phyloP scores from a whole-genome alignment of 2,113 vertebrate species.

The Tragelaphus imberbis region DNA sequence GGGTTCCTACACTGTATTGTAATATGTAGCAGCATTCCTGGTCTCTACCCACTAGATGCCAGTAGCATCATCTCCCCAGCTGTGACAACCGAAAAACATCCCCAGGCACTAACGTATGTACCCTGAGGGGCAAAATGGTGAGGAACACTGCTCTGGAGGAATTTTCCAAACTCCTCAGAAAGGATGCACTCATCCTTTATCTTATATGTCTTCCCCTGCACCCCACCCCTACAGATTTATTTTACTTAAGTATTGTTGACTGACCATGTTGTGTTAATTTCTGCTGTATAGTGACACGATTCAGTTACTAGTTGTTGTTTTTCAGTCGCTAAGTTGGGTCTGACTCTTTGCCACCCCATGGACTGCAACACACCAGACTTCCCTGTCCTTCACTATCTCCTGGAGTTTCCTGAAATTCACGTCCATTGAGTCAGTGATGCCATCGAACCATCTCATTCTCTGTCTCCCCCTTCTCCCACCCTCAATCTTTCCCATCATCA shows the following conservation, averaged over 20 bases:
- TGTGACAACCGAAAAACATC: not conserved
- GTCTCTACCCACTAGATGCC: not conserved
- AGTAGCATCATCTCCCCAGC: not conserved
- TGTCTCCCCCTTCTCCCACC: not conserved
- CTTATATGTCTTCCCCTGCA: rapidly evolving
- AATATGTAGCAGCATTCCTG: not conserved
- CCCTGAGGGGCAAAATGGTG: rapidly evolving
- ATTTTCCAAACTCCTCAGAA: not conserved
- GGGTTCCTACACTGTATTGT: not conserved
- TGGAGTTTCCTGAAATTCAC: not conserved
- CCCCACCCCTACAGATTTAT: not conserved
- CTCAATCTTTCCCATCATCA: not conserved
- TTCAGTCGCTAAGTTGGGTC: not conserved
- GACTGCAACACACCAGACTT: not conserved
- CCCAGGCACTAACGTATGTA: rapidly evolving
- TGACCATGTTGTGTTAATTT: not conserved
- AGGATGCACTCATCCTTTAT: too few species aligned
- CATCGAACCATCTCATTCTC: not conserved
- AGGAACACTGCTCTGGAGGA: too few species aligned
- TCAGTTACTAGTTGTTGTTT: not conserved
- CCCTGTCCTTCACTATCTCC: not conserved
- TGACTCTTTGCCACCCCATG: not conserved
- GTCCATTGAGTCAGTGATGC: not conserved
- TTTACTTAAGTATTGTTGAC: not conserved
- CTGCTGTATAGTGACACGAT: not conserved